Conservation (phyloP, 2,888 invertebrate species). For the Zonitis immaculata region DNA sequence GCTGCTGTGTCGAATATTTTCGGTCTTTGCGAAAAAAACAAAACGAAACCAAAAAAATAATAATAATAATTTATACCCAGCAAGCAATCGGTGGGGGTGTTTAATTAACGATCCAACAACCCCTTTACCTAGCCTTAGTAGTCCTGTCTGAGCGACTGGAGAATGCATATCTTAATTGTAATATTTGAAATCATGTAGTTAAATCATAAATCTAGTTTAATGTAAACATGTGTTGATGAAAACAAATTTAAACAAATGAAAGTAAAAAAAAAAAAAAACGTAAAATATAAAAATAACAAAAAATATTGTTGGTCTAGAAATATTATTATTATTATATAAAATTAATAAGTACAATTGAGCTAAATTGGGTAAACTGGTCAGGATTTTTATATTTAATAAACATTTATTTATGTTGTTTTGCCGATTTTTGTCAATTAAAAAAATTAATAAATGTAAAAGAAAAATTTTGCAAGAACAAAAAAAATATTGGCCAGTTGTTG, state of each 20-base stretch:
- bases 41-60: neutral
- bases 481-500: constrained; percentile 31
- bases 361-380: constrained; percentile 23
- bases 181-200: constrained; percentile 42
- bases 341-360: constrained; percentile 43
- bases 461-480: no score
- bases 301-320: constrained; percentile 44
- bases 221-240: constrained; percentile 48
- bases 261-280: neutral
- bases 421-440: no score
- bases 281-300: neutral
- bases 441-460: no score
- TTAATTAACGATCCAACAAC: constrained; percentile 8
- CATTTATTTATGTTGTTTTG: no score
- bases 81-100: constrained; percentile 36
- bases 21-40: constrained; percentile 1
- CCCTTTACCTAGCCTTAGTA: constrained; percentile 46
- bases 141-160: constrained; percentile 47
- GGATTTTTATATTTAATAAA: neutral
- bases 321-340: constrained; percentile 25
- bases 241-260: no score
- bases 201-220: constrained; percentile 44
- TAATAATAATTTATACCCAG: constrained; percentile 26
- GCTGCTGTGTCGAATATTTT: constrained; percentile 33
- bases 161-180: constrained; percentile 50